Base-by-base conservation (phyloP, 2,113 vertebrate genomes). In the Coregonus clupeaformis region DNA sequence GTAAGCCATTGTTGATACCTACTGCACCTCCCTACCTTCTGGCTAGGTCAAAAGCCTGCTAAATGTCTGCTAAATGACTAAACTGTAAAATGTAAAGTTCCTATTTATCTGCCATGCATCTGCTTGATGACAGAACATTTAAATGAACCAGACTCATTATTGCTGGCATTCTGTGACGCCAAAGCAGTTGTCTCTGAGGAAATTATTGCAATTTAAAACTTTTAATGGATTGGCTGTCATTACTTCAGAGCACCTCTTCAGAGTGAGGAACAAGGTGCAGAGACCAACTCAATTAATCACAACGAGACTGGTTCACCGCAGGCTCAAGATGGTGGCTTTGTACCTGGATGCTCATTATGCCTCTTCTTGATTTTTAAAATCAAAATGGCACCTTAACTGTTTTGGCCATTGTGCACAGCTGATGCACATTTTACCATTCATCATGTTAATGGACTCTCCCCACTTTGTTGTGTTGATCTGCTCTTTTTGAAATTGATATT, bases 211-310 rank as follows among this genome's bases (percentile, higher is more conserved):
- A 77, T 87, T 89, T 86, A 64, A 81, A 85, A 87, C 73, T 78
- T 82, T 88, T 82, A 85, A 89, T 87, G 83, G 87, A 89, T 82
- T 77, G 78, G 75, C 82, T 82, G 81, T 79, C 84, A 66, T 86
- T 82, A 66, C 81, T 87, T 90, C 75, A 80, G 79, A 85, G 75
- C 71, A 75, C 67, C 79, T 83, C 77, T 80, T 83, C 66, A 70
- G 76, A 76, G 76, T 74, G 84, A 30, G 79, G 81, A 85, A 88
- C 79, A 76, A 77, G 79, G 79, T 65, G 1, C 79, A 83, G 75
- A 84, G 83, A 88, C 88, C 80, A 86, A 88, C 77, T 83, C 86
- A 82, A 92, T 92, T 89, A 87, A 88, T 91, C 86, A 86, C 79
- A 70, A 25, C 66, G 64, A 77, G 84, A 71, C 77, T 87, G 47